Evolutionary conservation across 2,797 vertebrate genomes (phyloP).

Genomic region (Molossus molossus): DNA sequence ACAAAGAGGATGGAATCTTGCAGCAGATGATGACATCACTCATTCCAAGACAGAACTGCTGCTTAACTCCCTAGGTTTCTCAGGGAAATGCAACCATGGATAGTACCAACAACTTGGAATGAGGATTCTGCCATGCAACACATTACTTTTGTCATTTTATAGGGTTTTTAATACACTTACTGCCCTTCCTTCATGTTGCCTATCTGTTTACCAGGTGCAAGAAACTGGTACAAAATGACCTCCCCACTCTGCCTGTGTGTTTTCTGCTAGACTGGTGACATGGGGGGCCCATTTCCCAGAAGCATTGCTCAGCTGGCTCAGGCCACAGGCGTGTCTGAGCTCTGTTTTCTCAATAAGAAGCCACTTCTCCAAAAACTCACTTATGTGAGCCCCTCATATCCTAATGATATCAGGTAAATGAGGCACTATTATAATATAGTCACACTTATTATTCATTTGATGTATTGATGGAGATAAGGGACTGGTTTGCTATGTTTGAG

Average conservation of each 20-base stretch:
- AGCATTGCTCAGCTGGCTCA: not conserved
- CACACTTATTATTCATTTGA: not conserved
- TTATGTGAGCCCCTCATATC: not conserved
- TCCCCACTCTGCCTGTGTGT: not conserved
- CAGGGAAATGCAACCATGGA: not conserved
- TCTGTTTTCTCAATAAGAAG: not conserved
- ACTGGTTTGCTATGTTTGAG: not conserved
- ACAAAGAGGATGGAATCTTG: slow-evolving; percentile 1
- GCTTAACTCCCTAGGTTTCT: not conserved
- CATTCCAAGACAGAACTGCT: not conserved
- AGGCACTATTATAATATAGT: not conserved
- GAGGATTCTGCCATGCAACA: not conserved
- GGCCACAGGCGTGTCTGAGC: not conserved
- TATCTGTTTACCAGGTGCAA: not conserved
- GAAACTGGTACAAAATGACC: not conserved
- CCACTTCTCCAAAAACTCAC: not conserved
- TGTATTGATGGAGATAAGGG: not conserved
- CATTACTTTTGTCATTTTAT: not conserved
- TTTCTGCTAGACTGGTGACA: not conserved
- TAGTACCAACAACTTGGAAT: not conserved
- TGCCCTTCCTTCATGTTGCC: not conserved
- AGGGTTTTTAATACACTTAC: not conserved
- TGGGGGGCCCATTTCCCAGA: not conserved
- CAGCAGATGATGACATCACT: not conserved
- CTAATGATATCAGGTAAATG: slow-evolving; percentile 1